Base-by-base conservation (phyloP, 2,797 vertebrate species). In the Pelochelys cantorii region DNA sequence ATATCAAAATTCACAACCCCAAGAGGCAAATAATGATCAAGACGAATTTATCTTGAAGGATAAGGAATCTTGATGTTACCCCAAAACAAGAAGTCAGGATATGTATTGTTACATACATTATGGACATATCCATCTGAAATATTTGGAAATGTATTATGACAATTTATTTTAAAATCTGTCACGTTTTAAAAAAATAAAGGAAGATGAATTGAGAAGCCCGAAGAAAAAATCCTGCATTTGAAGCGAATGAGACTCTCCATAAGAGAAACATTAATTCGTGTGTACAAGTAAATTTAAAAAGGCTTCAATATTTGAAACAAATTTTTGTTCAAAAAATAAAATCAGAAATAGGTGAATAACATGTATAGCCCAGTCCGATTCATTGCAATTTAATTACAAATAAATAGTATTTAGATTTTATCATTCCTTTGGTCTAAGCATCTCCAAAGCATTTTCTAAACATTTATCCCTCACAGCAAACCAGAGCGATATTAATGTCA, bases 11-110 rank as follows among this genome's bases (percentile, higher is more conserved):
- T 90, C 53, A 25, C 31, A 31, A 10, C 15, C 13, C 22, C 75
- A 93, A 22, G 86, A 62, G 57, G 83, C 74, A 87, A 93, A 78
- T 83, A 89, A 18, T 23, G 59, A 78, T 52, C 17, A 71, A 68
- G 18, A 27, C 18, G 15, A 68, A n/a, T 22, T 85, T 57, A 55
- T 18, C 80, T 52, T 34, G 55, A 84, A 88, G 83, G 81, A 86
- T 34, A 42, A 90, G 20, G 90, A 94, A 82, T 48, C 29, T 83
- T 27, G 23, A 62, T 57, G 18, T 29, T 83, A 93, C 42, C 53
- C 34, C 34, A 90, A 93, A 93, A 82, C 1, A 9, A 81, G 75
- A 62, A 27, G 68, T 34, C 29, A 48, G 25, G 1, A 25, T 59
- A 27, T 59, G 25, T 59, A 17, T 34, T 42, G 71, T 53, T 55